Percentiles rank a stretch among this genome's conserved stretches.
These are phyloP conservation scores for Porites cylindrica DNA, from an alignment of 92 coral and sea anemone species.

Conservation along the genomic window DNA sequence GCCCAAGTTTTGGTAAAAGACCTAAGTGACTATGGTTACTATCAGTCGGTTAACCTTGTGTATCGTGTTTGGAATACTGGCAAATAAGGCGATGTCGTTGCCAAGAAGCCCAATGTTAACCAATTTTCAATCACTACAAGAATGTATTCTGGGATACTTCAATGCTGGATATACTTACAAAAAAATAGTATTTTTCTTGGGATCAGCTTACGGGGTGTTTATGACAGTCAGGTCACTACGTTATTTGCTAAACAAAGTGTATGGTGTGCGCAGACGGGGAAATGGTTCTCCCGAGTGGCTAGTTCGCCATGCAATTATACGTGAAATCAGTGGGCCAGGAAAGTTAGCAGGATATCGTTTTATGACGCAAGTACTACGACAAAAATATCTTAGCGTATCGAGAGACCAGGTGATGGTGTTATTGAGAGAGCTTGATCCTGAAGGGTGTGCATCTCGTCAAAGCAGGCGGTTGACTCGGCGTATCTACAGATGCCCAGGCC, in stretches of 20 bases:
- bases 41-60: background rate
- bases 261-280: slow-evolving; percentile 45
- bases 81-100: slow-evolving; percentile 13
- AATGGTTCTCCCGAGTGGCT: background rate
- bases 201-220: slow-evolving; percentile 28
- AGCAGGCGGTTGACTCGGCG: slow-evolving; percentile 29
- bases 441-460: slow-evolving; percentile 23
- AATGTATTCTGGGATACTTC: slow-evolving; percentile 33
- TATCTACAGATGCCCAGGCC: slow-evolving; percentile 42
- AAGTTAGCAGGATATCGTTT: slow-evolving; percentile 19
- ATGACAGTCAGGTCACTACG: slow-evolving; percentile 37
- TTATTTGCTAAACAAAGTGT: slow-evolving; percentile 27
- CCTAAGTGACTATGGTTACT: too few relatives aligned
- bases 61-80: slow-evolving; percentile 29
- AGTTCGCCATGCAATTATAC: slow-evolving; percentile 19
- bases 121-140: slow-evolving; percentile 22
- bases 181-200: slow-evolving; percentile 40
- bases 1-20: too few relatives aligned
- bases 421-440: background rate
- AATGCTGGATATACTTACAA: slow-evolving; percentile 48
- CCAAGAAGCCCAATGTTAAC: slow-evolving; percentile 40
- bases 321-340: slow-evolving; percentile 16
- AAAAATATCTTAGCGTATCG: too few relatives aligned
- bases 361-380: background rate
- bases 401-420: background rate